These are phyloP conservation scores for Nymphalis io DNA, from an alignment of 1,140 invertebrate species.

Conservation along the genomic window DNA sequence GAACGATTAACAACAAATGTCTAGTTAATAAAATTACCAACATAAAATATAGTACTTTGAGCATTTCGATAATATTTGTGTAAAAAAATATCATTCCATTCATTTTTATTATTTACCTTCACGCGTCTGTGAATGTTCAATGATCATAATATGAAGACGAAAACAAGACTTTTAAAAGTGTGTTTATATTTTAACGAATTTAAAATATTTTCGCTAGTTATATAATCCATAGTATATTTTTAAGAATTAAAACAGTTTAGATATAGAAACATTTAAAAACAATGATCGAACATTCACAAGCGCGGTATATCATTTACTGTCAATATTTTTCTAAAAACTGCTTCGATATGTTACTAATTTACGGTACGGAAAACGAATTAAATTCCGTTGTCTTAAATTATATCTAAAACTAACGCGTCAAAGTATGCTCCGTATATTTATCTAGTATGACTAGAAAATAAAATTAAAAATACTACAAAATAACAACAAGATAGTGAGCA, in stretches of 20 bases:
- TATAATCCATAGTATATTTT: constrained; percentile 1
- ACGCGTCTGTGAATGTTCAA: constrained; percentile 51
- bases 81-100: constrained; percentile 74
- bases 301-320: constrained; percentile 41
- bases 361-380: constrained; percentile 62
- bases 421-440: constrained; percentile 49
- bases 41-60: constrained; percentile 78
- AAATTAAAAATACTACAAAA: constrained; percentile 53
- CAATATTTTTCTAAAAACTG: constrained; percentile 61
- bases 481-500: constrained; percentile 66
- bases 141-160: constrained; percentile 15
- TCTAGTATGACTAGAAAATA: constrained; percentile 68
- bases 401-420: constrained; percentile 46
- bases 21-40: constrained; percentile 76
- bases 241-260: neutral
- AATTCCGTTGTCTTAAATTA: constrained; percentile 51
- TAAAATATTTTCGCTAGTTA: neutral
- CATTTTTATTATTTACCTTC: constrained; percentile 43
- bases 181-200: neutral
- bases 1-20: constrained; percentile 74
- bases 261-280: neutral
- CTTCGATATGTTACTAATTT: constrained; percentile 71
- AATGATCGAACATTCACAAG: constrained; percentile 43
- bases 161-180: neutral
- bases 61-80: constrained; percentile 75